phyloP scores from a whole-genome alignment of 2,888 invertebrate species.

The Drosophila mimica region DNA sequence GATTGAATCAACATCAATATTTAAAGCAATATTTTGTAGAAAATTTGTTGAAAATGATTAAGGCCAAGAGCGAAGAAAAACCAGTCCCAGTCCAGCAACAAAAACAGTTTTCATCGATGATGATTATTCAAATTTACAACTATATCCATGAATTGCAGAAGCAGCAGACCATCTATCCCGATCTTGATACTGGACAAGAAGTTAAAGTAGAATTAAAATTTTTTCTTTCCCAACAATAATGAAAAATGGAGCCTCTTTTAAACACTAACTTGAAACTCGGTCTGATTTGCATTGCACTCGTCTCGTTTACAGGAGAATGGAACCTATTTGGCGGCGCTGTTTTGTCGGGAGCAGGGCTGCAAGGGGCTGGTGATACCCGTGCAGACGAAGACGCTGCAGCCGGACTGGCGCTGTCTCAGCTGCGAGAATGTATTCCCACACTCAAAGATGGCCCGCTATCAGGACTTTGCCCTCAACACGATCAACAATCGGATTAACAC shows the following conservation, averaged over 20 bases:
- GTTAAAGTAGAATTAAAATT: not conserved
- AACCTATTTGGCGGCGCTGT: conserved; percentile 83
- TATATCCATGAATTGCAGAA: no score
- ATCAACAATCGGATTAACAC: conserved; percentile 83
- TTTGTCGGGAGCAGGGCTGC: conserved; percentile 85
- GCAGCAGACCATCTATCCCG: no score
- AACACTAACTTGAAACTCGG: not conserved
- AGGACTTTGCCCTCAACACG: conserved; percentile 83
- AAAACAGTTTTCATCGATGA: not conserved
- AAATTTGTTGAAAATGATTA: not conserved
- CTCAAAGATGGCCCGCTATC: conserved; percentile 82
- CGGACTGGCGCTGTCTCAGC: conserved; percentile 89
- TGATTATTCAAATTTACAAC: not conserved
- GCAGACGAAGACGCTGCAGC: conserved; percentile 87
- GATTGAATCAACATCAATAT: no score
- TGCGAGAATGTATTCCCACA: conserved; percentile 85
- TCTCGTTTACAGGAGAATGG: conserved; percentile 80
- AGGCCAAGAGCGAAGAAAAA: not conserved
- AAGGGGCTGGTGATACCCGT: conserved; percentile 86
- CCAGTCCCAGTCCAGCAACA: not conserved
- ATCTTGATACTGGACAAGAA: no score
- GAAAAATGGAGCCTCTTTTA: not conserved
- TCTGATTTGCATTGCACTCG: not conserved
- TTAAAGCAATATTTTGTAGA: not conserved
- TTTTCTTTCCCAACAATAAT: not conserved